phyloP scores from a whole-genome alignment of 2,113 vertebrate species.

The Oncorhynchus kisutch region DNA sequence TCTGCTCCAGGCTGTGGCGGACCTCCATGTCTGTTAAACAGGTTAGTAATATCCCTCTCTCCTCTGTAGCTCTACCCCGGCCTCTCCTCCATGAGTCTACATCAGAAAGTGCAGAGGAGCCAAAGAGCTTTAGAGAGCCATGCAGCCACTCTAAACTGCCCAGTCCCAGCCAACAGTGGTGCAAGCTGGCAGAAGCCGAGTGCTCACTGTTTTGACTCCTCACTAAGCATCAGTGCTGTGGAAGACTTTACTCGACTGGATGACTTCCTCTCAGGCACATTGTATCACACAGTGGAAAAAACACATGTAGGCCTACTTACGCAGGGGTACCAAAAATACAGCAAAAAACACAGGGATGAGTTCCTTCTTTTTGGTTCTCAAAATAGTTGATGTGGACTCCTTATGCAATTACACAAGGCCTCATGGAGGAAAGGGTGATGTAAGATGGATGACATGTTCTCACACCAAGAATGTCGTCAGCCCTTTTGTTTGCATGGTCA shows the following conservation, averaged over 20 bases:
- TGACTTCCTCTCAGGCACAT: conserved; percentile 36
- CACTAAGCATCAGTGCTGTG: conserved; percentile 36
- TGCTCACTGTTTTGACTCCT: conserved; percentile 56
- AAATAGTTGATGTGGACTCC: conserved; percentile 51
- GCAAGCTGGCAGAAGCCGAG: conserved; percentile 50
- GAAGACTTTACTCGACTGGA: conserved; percentile 57
- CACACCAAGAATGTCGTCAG: conserved; percentile 55
- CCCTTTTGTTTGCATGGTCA: conserved; percentile 32
- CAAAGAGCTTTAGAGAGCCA: conserved; percentile 35
- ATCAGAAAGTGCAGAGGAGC: conserved; percentile 45
- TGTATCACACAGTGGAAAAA: conserved; percentile 55
- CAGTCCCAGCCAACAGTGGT: conserved; percentile 3
- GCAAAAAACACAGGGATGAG: conserved; percentile 52
- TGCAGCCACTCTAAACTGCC: conserved; percentile 34
- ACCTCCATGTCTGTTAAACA: conserved; percentile 47
- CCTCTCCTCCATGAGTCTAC: conserved; percentile 43
- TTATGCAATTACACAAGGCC: conserved; percentile 60
- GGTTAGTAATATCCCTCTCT: conserved; percentile 37
- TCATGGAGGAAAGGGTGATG: conserved; percentile 67
- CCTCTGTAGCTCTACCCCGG: conserved; percentile 8
- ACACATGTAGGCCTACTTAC: conserved; percentile 47
- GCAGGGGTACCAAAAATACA: conserved; percentile 55
- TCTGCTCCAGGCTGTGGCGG: conserved; percentile 22
- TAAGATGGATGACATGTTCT: conserved; percentile 71
- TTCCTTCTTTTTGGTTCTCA: conserved; percentile 54